phyloP scores from a whole-genome alignment of 2,888 invertebrate species.

The Agapetus fuscipes region DNA sequence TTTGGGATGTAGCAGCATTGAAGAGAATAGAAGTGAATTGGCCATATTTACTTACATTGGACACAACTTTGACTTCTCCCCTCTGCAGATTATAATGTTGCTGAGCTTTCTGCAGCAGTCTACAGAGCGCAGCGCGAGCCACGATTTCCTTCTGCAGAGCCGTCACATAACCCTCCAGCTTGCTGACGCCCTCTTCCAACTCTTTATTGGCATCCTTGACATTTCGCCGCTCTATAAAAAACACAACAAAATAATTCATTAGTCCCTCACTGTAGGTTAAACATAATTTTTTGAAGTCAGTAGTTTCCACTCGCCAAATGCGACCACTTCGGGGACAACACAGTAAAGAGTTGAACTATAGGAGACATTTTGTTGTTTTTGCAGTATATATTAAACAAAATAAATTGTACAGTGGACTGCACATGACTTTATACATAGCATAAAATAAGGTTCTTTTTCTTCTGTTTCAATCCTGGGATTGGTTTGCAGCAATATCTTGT shows the following conservation, averaged over 20 bases:
- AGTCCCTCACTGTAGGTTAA: constrained; percentile 6
- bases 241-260: constrained; percentile 1
- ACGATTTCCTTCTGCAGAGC: constrained; percentile 75
- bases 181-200: constrained; percentile 69
- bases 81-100: constrained; percentile 83
- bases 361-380: too few species aligned
- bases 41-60: constrained; percentile 68
- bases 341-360: too few species aligned
- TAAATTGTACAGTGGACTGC: too few species aligned
- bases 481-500: too few species aligned
- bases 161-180: constrained; percentile 72
- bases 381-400: too few species aligned
- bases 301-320: too few species aligned
- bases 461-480: too few species aligned
- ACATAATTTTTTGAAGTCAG: not conserved
- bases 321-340: too few species aligned
- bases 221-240: constrained; percentile 61
- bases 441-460: too few species aligned
- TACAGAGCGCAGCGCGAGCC: constrained; percentile 67
- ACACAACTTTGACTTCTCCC: constrained; percentile 91
- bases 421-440: too few species aligned
- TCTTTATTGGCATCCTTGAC: constrained; percentile 84
- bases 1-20: too few species aligned
- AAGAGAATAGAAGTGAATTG: too few species aligned
- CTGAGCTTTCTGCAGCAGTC: constrained; percentile 69